Evolutionary conservation across 2,888 invertebrate species (phyloP).

Genomic region (Tiphia femorata): DNA sequence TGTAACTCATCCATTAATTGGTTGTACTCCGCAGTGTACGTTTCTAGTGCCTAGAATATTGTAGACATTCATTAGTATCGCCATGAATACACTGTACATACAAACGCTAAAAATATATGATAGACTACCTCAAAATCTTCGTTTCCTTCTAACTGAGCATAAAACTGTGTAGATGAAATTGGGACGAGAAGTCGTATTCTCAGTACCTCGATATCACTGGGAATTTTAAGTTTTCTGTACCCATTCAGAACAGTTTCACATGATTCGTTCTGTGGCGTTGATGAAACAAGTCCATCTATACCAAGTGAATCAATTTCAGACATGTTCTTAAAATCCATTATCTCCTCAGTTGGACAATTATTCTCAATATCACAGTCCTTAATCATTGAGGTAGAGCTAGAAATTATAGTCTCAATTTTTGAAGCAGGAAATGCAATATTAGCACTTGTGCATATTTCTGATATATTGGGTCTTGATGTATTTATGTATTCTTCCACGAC

Average conservation of each 20-base stretch:
- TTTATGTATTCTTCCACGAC: slow-evolving; percentile 7
- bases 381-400: slow-evolving; percentile 2
- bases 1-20: slow-evolving; percentile 72
- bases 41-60: no score
- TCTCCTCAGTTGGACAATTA: neutral
- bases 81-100: no score
- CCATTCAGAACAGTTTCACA: slow-evolving; percentile 9
- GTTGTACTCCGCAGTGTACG: no score
- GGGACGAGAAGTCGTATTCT: slow-evolving; percentile 29
- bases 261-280: slow-evolving; percentile 14
- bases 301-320: slow-evolving; percentile 13
- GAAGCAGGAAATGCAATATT: neutral
- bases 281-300: neutral
- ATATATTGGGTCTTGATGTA: neutral
- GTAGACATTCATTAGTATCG: no score
- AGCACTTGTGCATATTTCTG: neutral
- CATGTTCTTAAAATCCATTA: slow-evolving; percentile 24
- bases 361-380: neutral
- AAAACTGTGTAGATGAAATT: slow-evolving; percentile 2
- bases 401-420: slow-evolving; percentile 14
- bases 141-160: slow-evolving; percentile 32
- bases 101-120: neutral
- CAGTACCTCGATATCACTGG: slow-evolving; percentile 26
- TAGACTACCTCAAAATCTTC: slow-evolving; percentile 23
- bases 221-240: slow-evolving; percentile 26